These are phyloP conservation scores for Prosopocoilus inquinatus DNA, from an alignment of 2,888 invertebrate genomes.

Conservation along the genomic window DNA sequence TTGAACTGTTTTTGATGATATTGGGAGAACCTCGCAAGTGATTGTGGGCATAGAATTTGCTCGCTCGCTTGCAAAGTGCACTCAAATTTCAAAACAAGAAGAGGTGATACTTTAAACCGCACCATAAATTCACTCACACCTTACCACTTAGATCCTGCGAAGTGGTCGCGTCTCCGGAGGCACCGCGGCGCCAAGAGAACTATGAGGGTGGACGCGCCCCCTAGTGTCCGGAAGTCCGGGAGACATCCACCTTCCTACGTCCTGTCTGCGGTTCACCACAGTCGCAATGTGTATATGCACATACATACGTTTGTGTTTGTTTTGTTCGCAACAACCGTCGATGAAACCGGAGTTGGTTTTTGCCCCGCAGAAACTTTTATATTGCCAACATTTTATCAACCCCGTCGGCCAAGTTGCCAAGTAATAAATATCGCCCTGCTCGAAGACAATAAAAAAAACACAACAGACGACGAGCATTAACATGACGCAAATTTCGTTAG, in stretches of 20 bases:
- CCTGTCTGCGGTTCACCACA: slow-evolving; percentile 42
- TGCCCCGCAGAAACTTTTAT: slow-evolving; percentile 1
- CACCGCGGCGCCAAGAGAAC: slow-evolving; percentile 43
- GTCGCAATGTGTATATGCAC: slow-evolving; percentile 24
- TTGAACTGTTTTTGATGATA: too few species aligned
- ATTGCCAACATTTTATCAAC: background rate
- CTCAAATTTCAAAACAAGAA: background rate
- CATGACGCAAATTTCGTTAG: background rate
- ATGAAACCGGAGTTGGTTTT: background rate
- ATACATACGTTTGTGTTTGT: slow-evolving; percentile 36
- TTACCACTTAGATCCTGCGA: slow-evolving; percentile 30
- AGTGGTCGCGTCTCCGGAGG: slow-evolving; percentile 28
- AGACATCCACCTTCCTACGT: slow-evolving; percentile 37
- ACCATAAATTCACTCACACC: slow-evolving; percentile 25
- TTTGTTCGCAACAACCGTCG: slow-evolving; percentile 19
- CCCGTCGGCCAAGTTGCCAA: background rate
- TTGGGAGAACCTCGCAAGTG: too few species aligned
- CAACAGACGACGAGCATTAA: too few species aligned
- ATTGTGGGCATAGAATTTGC: too few species aligned
- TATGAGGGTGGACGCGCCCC: slow-evolving; percentile 37
- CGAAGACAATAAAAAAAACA: too few species aligned
- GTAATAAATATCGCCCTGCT: too few species aligned
- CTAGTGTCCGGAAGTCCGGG: slow-evolving; percentile 43
- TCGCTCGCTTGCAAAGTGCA: too few species aligned
- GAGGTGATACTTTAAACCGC: slow-evolving; percentile 3